A percentile compares a stretch with the other conserved stretches of the same genome.
These are phyloP conservation scores for Willowsia nigromaculata DNA, from an alignment of 2,888 invertebrate species.

Conservation along the genomic window DNA sequence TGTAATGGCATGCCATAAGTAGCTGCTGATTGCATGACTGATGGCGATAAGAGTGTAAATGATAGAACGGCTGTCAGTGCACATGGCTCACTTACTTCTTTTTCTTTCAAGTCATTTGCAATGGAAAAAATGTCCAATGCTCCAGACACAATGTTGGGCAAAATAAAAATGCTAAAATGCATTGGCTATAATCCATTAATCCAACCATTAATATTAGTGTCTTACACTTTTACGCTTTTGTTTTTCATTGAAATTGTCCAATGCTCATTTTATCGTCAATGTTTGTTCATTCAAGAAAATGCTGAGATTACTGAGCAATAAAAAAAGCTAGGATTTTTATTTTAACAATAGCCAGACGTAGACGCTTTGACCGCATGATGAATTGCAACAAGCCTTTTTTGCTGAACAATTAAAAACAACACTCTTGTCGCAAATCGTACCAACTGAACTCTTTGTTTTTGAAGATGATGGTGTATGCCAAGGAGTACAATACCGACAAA, in stretches of 20 bases:
- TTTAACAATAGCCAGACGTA: too few species aligned
- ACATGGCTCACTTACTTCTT: background rate
- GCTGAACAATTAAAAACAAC: background rate
- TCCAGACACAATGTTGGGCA: too few species aligned
- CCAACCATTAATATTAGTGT: background rate
- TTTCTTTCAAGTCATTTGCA: too few species aligned
- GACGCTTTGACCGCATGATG: too few species aligned
- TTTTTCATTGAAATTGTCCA: background rate
- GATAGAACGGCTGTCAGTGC: conserved; percentile 64
- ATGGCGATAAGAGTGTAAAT: conserved; percentile 58
- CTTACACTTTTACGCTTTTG: background rate
- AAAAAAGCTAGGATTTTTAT: too few species aligned
- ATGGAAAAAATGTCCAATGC: too few species aligned
- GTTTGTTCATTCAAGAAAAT: too few species aligned
- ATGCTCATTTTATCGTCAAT: too few species aligned
- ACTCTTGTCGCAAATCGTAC: background rate
- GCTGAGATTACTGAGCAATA: too few species aligned
- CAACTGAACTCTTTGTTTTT: too few species aligned
- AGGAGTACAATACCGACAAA: conserved; percentile 67
- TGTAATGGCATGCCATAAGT: background rate
- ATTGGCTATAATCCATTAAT: background rate
- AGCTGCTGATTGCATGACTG: conserved; percentile 62
- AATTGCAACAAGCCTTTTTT: background rate
- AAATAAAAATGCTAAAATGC: background rate
- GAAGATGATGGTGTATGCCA: conserved; percentile 75